Evolutionary conservation across 2,888 invertebrate species (phyloP), one percentile per base, ranked within the genome.

Genomic region (Drosophila recens): DNA sequence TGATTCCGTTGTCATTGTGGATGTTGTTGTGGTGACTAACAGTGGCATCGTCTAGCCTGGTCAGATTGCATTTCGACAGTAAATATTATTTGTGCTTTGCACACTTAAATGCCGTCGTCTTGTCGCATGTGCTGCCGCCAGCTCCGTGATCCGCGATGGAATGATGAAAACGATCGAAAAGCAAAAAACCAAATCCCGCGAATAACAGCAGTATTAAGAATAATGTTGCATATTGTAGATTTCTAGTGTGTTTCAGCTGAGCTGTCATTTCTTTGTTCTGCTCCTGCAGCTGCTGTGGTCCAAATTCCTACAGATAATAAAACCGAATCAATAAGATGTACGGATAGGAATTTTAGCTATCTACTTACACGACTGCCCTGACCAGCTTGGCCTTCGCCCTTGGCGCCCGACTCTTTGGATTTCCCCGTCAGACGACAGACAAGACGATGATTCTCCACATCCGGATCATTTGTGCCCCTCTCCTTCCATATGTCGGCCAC

Each of bases 401-500:
- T 56, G 27, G n/a, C 13, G 6, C 42, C 61, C 13, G 27, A 38
- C 10, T 61, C 70, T 27, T 75, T 69, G 15, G 71, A 53, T 20
- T 79, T 45, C 0, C 62, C 64, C 0, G 38, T 53, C 0, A 64
- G 20, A 8, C 86, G 73, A 84, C 97, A 97, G 81, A 95, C 94
- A 0, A 97, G 91, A 61, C 96, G 94, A 91, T 96, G 96, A 82
- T 96, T 96, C 66, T 96, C 95, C 0, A 96, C 94, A 80, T 94
- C 87, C 4, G 72, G 67, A 53, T 90, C 94, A 83, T 94, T 94
- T 8, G 93, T 93, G 0, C 94, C 93, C 0, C 94, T 94, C 10
- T 93, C 93, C 93, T 96, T 96, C 97, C 97, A 97, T 62, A 97
- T 92, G 10, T 96, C 96, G 0, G 94, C 90, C 8, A 97, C 91